These are phyloP conservation scores for Hemithea aestivaria DNA, from an alignment of 2,888 invertebrate species.

Conservation along the genomic window DNA sequence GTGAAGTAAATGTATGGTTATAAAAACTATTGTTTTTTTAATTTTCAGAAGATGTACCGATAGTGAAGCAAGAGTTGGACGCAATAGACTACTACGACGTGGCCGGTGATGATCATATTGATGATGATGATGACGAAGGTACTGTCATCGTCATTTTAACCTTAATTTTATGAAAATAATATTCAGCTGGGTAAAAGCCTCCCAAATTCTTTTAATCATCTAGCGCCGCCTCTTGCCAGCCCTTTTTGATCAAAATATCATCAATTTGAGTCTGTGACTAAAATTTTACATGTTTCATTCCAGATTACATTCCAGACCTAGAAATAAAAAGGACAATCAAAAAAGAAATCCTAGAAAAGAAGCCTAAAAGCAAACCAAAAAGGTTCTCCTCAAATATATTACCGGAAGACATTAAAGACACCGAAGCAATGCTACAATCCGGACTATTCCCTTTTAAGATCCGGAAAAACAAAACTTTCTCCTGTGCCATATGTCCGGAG, in stretches of 20 bases:
- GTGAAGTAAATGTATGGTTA: too few relatives aligned
- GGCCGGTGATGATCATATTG: constrained; percentile 9
- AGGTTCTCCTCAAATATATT: constrained; percentile 7
- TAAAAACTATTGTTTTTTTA: background rate
- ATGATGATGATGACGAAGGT: constrained; percentile 36
- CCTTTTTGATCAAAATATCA: too few relatives aligned
- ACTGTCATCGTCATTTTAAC: too few relatives aligned
- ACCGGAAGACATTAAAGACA: constrained; percentile 40
- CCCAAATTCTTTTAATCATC: too few relatives aligned
- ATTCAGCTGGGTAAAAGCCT: too few relatives aligned
- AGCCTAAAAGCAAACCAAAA: constrained; percentile 34
- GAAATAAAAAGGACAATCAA: constrained; percentile 35
- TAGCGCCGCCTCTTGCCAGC: too few relatives aligned
- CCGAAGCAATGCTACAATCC: constrained; percentile 45
- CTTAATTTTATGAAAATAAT: too few relatives aligned
- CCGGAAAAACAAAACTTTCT: constrained; percentile 44
- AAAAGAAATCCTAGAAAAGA: constrained; percentile 41
- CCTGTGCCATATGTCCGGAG: constrained; percentile 57
- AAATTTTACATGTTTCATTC: too few relatives aligned
- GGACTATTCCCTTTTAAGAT: constrained; percentile 69
- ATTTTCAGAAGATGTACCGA: constrained; percentile 23
- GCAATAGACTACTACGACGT: constrained; percentile 34
- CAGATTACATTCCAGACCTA: constrained; percentile 8
- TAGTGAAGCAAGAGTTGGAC: constrained; percentile 42
- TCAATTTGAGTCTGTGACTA: too few relatives aligned